A percentile compares a stretch with the other conserved stretches of the same genome.
Conservation (phyloP, 2,888 invertebrate genomes). For the Morpho achilles region DNA sequence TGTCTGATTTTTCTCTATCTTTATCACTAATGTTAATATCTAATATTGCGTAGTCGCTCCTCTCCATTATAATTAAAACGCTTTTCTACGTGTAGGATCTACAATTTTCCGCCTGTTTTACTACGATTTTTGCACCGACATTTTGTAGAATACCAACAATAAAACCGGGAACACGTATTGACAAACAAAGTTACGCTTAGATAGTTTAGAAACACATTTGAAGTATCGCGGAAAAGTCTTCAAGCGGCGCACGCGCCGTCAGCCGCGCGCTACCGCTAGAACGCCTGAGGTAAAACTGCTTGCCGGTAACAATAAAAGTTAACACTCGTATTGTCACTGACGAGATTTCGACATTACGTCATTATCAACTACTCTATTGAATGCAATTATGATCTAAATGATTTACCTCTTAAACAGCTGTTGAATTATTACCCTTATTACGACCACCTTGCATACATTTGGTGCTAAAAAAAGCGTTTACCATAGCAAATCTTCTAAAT, state of each 20-base stretch:
- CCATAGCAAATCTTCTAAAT: no score
- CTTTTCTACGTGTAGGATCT: neutral
- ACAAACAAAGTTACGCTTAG: constrained; percentile 15
- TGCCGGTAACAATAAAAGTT: no score
- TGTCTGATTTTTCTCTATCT: constrained; percentile 40
- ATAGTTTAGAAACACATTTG: constrained; percentile 4
- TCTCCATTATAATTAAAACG: constrained; percentile 20
- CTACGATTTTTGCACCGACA: neutral
- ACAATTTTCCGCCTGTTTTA: constrained; percentile 1
- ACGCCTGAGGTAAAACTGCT: constrained; percentile 30
- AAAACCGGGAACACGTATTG: neutral
- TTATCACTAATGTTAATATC: constrained; percentile 58
- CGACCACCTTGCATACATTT: no score
- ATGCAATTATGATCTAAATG: constrained; percentile 31
- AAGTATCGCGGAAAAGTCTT: constrained; percentile 11
- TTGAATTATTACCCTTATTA: neutral
- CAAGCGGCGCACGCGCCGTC: constrained; percentile 21
- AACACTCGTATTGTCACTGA: constrained; percentile 20
- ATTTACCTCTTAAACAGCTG: constrained; percentile 4
- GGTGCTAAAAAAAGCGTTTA: no score
- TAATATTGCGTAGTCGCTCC: constrained; percentile 57
- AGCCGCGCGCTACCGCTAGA: constrained; percentile 16
- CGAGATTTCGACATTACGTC: constrained; percentile 34
- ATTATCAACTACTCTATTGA: constrained; percentile 34
- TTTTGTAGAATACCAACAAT: constrained; percentile 1